Evolutionary conservation across 2,888 invertebrate genomes (phyloP), one percentile per base, ranked within the genome.

Genomic region (Dicycla oo): DNA sequence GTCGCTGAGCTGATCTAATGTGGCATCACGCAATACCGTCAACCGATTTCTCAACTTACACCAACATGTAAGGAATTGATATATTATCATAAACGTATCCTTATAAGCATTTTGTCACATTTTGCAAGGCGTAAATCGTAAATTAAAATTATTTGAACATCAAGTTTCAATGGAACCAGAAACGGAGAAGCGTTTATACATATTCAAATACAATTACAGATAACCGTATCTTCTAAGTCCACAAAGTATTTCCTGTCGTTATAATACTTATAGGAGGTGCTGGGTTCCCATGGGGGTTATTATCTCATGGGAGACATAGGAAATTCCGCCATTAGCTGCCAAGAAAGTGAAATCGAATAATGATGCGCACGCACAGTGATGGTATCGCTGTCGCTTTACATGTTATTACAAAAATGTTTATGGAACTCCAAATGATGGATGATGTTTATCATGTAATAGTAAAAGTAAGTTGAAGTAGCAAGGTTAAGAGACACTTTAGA

Each of bases 271-370:
- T 70, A 81, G 73, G 40, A 53, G 66, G 73, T 69, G 73, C 72
- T 69, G 54, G 68, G 76, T 84, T 86, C 86, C 80, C 87, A 83
- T 80, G 81, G 60, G 54, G 60, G 74, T 73, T 79, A 87, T 87
- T 85, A 88, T 82, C 82, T 84, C 81, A 89, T 90, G 88, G 88
- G 88, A 91, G 87, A 85, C 86, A 73, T 88, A 88, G 80, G 85
- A 84, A 87, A 87, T 88, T 85, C 87, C 84, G 83, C 82, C 86
- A 81, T 87, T 86, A 86, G 54, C 66, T 69, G 60, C 57, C 78
- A 86, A 84, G 90, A 91, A 90, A 91, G 91, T 91, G 90, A 91
- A 90, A 91, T 89, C 87, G 67, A 74, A 81, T 87, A 85, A 88
- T 88, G 86, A 87, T 80, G 85, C 64, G 68, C 74, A 85, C 85